These are phyloP conservation scores for Eurystomus glaucurus DNA, from an alignment of 2,797 vertebrate genomes.

Conservation along the genomic window DNA sequence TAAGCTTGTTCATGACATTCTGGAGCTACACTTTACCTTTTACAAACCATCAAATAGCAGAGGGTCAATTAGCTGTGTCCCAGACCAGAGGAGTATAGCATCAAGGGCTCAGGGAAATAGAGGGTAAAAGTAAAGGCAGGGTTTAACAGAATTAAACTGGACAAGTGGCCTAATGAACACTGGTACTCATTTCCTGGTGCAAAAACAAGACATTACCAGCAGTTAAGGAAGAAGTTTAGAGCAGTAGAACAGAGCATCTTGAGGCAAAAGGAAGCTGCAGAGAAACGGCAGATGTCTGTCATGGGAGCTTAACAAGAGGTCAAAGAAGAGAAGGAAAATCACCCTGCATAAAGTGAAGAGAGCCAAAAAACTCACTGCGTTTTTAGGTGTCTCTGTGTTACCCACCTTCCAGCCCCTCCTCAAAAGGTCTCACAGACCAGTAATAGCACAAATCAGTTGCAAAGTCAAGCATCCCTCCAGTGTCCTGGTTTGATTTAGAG, in stretches of 20 bases:
- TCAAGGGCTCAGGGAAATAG: not conserved
- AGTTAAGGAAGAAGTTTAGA: not conserved
- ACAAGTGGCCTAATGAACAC: not conserved
- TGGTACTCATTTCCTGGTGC: not conserved
- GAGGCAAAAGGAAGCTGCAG: not conserved
- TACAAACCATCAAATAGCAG: not conserved
- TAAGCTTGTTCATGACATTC: not conserved
- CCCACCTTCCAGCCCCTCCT: not conserved
- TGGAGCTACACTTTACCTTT: not conserved
- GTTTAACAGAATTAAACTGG: not conserved
- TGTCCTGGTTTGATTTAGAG: too few relatives aligned
- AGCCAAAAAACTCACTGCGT: not conserved
- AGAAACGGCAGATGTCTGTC: not conserved
- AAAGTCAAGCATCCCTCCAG: not conserved
- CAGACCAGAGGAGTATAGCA: not conserved
- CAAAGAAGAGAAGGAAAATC: not conserved
- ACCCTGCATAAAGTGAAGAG: not conserved
- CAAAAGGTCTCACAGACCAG: not conserved
- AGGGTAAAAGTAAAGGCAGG: not conserved
- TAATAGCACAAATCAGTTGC: not conserved
- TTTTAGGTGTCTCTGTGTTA: not conserved
- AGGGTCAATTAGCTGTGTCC: not conserved
- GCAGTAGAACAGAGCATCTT: not conserved
- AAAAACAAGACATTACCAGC: not conserved
- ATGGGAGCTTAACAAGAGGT: not conserved